These are phyloP conservation scores for Rhegmatorhina hoffmannsi DNA, from an alignment of 2,113 vertebrate species.

Conservation along the genomic window DNA sequence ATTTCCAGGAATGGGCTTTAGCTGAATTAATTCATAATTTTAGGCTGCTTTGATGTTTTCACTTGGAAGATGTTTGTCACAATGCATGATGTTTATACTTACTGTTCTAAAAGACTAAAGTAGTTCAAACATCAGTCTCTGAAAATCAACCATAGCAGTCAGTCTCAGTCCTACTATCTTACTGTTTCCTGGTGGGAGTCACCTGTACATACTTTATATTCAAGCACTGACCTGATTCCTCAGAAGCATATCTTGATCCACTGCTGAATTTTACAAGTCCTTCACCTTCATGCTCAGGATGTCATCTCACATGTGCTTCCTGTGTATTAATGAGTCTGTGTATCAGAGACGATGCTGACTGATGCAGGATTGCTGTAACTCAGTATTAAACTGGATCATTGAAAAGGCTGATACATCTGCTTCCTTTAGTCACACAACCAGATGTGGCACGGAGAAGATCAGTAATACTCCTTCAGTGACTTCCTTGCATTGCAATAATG, in stretches of 20 bases:
- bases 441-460: background rate
- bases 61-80: background rate
- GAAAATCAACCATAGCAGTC: background rate
- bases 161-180: background rate
- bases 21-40: background rate
- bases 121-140: background rate
- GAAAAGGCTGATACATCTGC: background rate
- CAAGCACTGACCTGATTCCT: background rate
- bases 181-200: background rate
- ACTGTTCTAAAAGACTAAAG: background rate
- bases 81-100: background rate
- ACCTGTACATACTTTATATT: background rate
- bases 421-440: background rate
- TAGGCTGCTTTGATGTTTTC: background rate
- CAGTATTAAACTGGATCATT: background rate
- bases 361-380: background rate
- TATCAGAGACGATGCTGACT: background rate
- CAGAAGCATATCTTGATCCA: background rate
- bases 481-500: background rate
- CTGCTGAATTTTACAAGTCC: background rate
- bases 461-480: background rate
- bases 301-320: background rate
- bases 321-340: background rate
- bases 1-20: background rate
- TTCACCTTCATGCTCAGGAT: background rate